A percentile compares a stretch with the other conserved stretches of the same genome.
These are phyloP conservation scores for Helicolenus hilgendorfi DNA, from an alignment of 2,797 vertebrate genomes.

Conservation along the genomic window DNA sequence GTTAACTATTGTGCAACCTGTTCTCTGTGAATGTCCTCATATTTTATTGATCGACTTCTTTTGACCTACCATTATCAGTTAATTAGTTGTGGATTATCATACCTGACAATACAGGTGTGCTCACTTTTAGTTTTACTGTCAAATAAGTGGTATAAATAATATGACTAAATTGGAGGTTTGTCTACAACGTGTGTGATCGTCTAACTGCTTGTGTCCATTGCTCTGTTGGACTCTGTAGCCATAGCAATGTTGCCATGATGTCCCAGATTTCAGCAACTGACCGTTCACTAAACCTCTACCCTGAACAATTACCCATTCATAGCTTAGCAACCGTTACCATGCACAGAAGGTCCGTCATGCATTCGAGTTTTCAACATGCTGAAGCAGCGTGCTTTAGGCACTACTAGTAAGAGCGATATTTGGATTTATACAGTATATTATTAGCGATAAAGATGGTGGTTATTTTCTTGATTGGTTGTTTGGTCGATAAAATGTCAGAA, in stretches of 20 bases:
- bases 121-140: neutral
- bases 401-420: neutral
- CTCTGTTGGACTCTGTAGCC: neutral
- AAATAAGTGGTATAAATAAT: neutral
- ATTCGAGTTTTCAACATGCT: neutral
- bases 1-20: neutral
- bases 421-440: neutral
- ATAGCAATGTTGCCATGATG: slow-evolving; percentile 10
- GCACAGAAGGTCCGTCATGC: neutral
- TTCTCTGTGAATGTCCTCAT: neutral
- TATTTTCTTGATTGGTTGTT: neutral
- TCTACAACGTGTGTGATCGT: neutral
- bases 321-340: slow-evolving; percentile 8
- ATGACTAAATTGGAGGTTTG: neutral
- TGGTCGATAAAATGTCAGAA: neutral
- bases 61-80: neutral
- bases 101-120: too few relatives aligned
- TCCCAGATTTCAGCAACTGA: slow-evolving; percentile 23
- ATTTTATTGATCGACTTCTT: neutral
- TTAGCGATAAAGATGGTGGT: neutral
- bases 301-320: slow-evolving; percentile 9
- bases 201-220: neutral
- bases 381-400: neutral
- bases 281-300: neutral
- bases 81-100: neutral